Evolutionary conservation across 2,888 invertebrate genomes (phyloP).

Genomic region (Venusia cambrica): DNA sequence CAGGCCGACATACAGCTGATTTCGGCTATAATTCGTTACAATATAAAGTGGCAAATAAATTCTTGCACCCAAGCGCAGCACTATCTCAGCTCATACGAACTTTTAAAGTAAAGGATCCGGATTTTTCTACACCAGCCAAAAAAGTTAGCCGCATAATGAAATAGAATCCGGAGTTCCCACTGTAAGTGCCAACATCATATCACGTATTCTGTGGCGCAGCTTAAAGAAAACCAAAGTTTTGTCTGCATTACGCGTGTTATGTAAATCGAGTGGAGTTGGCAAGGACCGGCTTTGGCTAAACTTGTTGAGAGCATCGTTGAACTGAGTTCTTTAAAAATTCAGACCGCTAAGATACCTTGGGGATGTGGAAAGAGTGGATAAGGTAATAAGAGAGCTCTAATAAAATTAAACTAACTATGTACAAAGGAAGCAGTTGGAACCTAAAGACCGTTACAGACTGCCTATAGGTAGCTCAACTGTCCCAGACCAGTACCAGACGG

Average conservation of each 20-base stretch:
- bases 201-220: constrained; percentile 2
- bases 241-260: constrained; percentile 61
- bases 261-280: constrained; percentile 55
- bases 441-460: neutral
- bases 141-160: constrained; percentile 4
- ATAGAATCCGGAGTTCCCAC: too few species aligned
- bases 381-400: too few species aligned
- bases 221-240: constrained; percentile 50
- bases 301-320: constrained; percentile 57
- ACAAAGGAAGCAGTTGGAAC: neutral
- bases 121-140: constrained; percentile 6
- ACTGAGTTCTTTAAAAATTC: constrained; percentile 63
- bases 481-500: too few species aligned
- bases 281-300: constrained; percentile 38
- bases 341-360: constrained; percentile 45
- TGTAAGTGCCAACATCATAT: neutral
- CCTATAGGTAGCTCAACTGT: constrained; percentile 1
- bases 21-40: too few species aligned
- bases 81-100: constrained; percentile 2
- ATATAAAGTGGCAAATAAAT: too few species aligned
- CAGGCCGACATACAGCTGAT: too few species aligned
- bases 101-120: constrained; percentile 2
- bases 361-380: constrained; percentile 28
- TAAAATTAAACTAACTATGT: too few species aligned
- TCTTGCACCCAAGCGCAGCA: too few species aligned